Evolutionary conservation across 2,797 vertebrate species (phyloP).

Genomic region (Phoeniculus purpureus): DNA sequence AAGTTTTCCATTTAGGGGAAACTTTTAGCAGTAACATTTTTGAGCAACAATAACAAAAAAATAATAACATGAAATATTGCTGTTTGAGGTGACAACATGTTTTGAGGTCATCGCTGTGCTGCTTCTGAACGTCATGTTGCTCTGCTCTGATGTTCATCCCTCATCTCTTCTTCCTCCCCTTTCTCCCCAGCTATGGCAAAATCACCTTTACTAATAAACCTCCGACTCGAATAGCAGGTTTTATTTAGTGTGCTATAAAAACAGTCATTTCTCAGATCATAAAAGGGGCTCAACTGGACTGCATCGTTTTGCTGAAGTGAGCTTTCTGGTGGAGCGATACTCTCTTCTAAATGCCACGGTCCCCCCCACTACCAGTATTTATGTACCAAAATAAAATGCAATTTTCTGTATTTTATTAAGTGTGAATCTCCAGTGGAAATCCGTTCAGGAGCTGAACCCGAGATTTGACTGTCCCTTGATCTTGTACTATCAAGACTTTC

Average conservation of each 20-base stretch:
- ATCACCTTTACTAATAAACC: constrained; percentile 69
- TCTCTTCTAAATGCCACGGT: constrained; percentile 25
- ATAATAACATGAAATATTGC: background rate
- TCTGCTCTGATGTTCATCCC: background rate
- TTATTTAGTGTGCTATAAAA: constrained; percentile 80
- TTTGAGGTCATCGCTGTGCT: background rate
- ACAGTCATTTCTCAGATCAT: constrained; percentile 77
- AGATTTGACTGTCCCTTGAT: constrained; percentile 62
- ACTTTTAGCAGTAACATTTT: background rate
- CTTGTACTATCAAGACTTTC: constrained; percentile 54
- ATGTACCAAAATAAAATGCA: constrained; percentile 65
- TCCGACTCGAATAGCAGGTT: constrained; percentile 67
- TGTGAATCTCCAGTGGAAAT: constrained; percentile 49
- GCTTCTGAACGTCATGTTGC: background rate
- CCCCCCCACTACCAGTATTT: constrained; percentile 27
- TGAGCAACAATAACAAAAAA: background rate
- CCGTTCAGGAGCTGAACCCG: constrained; percentile 50
- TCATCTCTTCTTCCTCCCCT: background rate
- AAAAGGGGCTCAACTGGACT: constrained; percentile 71
- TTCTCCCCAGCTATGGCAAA: background rate
- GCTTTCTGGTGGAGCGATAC: constrained; percentile 46
- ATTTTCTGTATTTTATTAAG: constrained; percentile 71
- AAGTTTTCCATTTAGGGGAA: accelerated
- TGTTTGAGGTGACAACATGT: background rate
- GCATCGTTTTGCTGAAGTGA: constrained; percentile 68